Evolutionary conservation across 2,797 vertebrate species (phyloP).

Genomic region (Sarcoramphus papa): DNA sequence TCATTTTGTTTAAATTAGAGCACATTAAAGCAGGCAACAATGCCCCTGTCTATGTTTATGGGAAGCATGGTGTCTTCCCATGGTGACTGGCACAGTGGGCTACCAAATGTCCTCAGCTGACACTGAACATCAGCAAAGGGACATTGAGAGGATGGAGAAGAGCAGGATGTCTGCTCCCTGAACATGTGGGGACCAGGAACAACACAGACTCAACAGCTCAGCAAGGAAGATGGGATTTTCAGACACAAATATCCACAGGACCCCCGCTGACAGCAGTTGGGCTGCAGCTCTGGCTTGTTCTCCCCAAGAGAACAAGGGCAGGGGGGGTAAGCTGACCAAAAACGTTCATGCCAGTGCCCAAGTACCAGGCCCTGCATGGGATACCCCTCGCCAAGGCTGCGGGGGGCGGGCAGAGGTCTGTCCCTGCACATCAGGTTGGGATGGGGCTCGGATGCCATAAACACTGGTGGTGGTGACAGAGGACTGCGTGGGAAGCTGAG

Average conservation of each 20-base stretch:
- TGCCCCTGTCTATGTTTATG: neutral
- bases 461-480: neutral
- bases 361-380: neutral
- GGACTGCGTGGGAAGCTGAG: neutral
- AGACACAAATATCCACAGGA: neutral
- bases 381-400: neutral
- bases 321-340: neutral
- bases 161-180: neutral
- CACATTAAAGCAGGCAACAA: neutral
- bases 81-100: neutral
- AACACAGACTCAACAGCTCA: neutral
- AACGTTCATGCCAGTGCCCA: rapidly evolving
- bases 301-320: neutral
- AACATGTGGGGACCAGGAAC: rapidly evolving
- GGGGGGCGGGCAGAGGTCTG: neutral
- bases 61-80: neutral
- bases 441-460: neutral
- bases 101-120: neutral
- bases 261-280: neutral
- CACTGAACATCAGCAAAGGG: neutral
- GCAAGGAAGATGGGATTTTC: neutral
- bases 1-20: neutral
- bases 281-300: neutral
- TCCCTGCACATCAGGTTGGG: neutral
- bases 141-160: neutral